Conservation (phyloP, 1,140 invertebrate genomes). For the Lasioglossum baleicum region DNA sequence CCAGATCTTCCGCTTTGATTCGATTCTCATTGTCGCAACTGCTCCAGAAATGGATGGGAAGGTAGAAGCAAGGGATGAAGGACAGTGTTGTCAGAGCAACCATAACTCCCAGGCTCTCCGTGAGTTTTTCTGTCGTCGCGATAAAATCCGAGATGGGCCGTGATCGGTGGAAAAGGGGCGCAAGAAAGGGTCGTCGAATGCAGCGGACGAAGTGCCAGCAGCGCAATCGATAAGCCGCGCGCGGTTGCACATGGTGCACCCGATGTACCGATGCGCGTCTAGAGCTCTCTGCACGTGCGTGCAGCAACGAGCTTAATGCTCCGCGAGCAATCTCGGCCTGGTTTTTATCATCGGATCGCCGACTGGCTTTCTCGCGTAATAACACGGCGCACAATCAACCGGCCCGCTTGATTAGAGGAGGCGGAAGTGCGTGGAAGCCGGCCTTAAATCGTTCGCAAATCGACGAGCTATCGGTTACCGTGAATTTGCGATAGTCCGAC, state of each 20-base stretch:
- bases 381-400: conserved; percentile 40
- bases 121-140: neutral
- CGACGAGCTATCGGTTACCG: neutral
- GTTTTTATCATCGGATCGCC: conserved; percentile 47
- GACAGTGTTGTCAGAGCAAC: neutral
- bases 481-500: neutral
- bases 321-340: conserved; percentile 30
- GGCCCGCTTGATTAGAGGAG: conserved; percentile 45
- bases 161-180: conserved; percentile 8
- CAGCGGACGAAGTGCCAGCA: neutral
- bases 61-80: neutral
- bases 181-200: conserved; percentile 2
- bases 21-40: too few species aligned
- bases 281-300: neutral
- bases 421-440: conserved; percentile 36
- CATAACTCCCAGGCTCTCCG: neutral
- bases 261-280: neutral
- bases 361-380: conserved; percentile 26
- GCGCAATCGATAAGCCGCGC: conserved; percentile 41
- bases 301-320: conserved; percentile 25
- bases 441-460: conserved; percentile 35
- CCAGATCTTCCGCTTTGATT: too few species aligned
- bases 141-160: conserved; percentile 3
- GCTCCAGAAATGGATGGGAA: too few species aligned
- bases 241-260: neutral